phyloP scores from a whole-genome alignment of 1,140 invertebrate genomes.

The Semibalanus balanoides region DNA sequence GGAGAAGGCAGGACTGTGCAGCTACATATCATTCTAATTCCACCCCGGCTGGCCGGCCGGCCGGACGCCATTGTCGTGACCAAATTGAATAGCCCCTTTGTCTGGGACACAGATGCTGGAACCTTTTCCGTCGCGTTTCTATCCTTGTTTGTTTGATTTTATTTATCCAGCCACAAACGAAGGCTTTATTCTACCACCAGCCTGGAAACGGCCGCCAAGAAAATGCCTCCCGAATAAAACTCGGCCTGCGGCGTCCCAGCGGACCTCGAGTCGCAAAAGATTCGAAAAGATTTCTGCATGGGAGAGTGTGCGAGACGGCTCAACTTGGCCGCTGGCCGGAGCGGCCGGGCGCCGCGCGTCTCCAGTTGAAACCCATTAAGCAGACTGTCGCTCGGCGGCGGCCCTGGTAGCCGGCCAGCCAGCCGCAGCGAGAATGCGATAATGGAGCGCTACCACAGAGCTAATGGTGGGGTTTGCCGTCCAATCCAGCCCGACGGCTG shows the following conservation, averaged over 20 bases:
- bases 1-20: not conserved
- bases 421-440: not conserved
- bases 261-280: not conserved
- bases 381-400: too few species aligned
- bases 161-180: constrained; percentile 2
- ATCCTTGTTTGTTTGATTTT: constrained; percentile 1
- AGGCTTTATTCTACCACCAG: not conserved
- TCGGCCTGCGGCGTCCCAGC: not conserved
- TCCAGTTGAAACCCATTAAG: not conserved
- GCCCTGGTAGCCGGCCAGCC: not conserved
- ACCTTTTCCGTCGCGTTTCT: not conserved
- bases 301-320: not conserved
- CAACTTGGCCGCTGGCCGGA: not conserved
- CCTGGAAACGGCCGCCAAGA: not conserved
- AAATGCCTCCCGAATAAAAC: not conserved
- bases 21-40: not conserved
- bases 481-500: not conserved
- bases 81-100: not conserved
- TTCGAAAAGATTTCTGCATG: constrained; percentile 2
- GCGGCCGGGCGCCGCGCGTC: too few species aligned
- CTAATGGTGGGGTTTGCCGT: not conserved
- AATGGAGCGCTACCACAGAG: not conserved
- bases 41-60: too few species aligned
- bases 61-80: not conserved
- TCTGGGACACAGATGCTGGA: not conserved